Conservation (phyloP, 1,140 invertebrate species). For the Anthonomus grandis region DNA sequence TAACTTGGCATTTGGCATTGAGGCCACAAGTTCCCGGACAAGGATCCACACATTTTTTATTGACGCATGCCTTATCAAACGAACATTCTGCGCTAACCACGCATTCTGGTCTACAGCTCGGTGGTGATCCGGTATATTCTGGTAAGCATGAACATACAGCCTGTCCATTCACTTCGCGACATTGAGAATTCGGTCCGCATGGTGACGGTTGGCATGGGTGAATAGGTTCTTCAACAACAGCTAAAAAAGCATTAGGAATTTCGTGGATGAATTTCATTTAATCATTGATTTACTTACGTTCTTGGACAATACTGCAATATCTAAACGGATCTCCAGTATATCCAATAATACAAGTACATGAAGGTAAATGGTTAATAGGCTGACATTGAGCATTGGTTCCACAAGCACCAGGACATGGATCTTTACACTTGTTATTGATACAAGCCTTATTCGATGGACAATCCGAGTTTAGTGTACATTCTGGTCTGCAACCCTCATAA, state of each 20-base stretch:
- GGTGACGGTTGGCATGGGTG: constrained; percentile 65
- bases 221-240: constrained; percentile 29
- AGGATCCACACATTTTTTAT: constrained; percentile 54
- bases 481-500: constrained; percentile 67
- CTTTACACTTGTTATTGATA: constrained; percentile 60
- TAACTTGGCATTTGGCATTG: constrained; percentile 65
- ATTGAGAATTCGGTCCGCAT: constrained; percentile 71
- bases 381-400: constrained; percentile 62
- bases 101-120: constrained; percentile 63
- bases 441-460: constrained; percentile 61
- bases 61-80: constrained; percentile 59
- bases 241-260: no score
- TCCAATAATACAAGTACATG: constrained; percentile 57
- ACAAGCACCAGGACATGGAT: constrained; percentile 67
- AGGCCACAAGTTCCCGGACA: constrained; percentile 67
- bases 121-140: constrained; percentile 70
- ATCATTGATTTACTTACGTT: constrained; percentile 53
- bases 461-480: constrained; percentile 64
- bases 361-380: constrained; percentile 58
- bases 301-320: constrained; percentile 58
- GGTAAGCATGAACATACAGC: constrained; percentile 67
- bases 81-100: constrained; percentile 63
- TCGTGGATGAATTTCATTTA: no score
- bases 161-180: constrained; percentile 58
- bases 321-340: constrained; percentile 64